Evolutionary conservation across 2,797 vertebrate species (phyloP), one percentile per base, ranked within the genome.

Genomic region (Aplochiton taeniatus): DNA sequence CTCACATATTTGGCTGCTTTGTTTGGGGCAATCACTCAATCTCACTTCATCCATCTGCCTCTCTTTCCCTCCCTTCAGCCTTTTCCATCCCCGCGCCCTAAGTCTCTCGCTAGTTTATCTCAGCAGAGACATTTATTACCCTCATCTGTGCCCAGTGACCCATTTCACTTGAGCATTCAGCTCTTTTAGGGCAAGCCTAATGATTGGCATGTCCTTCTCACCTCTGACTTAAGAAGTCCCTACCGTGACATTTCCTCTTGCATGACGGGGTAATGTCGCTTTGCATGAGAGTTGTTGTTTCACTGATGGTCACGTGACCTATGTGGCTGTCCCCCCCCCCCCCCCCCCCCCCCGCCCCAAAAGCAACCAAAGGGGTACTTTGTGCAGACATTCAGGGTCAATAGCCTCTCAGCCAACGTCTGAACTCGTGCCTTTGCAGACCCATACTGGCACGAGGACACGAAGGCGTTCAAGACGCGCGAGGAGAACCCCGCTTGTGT

Each of bases 11-110:
- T 63, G 59, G 1, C 72, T 43, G 1, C 73, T 45, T 50, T 18
- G n/a, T 31, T n/a, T 42, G 73, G 65, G 43, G 47, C 17, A 65
- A 55, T 60, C 50, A 12, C 58, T 66, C 46, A 14, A 48, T 49
- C 66, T 60, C 66, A 61, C 50, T 53, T 73, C 59, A 61, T 73
- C 66, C 56, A 66, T 74, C 63, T 72, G 55, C 50, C 19, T n/a
- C 6, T 48, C 13, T 20, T 45, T 14, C 43, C 0, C 4, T 31
- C 16, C 31, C 46, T 63, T 11, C 12, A n/a, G 7, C 11, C 57
- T 17, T 12, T 69, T 47, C 51, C 17, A 0, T 0, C 56, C 12
- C 11, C 43, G 1, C 14, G 14, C 45, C 20, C 41, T 64, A 58
- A 45, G 19, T 52, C 45, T 55, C 31, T 51, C 19, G 5, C 48